These are phyloP conservation scores for Diglossa cyanea DNA, from an alignment of 2,797 vertebrate genomes.

Conservation along the genomic window DNA sequence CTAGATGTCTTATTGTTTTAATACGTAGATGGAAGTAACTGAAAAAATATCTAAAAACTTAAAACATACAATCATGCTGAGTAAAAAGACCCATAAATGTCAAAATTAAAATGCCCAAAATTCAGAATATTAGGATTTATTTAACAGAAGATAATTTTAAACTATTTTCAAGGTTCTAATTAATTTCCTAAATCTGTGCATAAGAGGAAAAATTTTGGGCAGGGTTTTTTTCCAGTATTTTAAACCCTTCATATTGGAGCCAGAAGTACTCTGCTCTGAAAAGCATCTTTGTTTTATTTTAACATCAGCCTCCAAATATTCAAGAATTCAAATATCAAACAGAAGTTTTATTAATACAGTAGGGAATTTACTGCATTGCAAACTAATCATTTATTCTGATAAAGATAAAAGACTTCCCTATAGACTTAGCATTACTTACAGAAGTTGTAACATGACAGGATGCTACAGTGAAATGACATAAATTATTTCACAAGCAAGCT, in stretches of 20 bases:
- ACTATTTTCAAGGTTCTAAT: not conserved
- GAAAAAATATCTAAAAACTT: not conserved
- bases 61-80: not conserved
- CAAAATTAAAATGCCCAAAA: not conserved
- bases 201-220: not conserved
- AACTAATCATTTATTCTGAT: not conserved
- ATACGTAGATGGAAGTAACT: not conserved
- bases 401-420: not conserved
- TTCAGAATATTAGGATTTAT: not conserved
- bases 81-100: not conserved
- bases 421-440: not conserved
- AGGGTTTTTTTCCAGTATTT: not conserved
- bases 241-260: not conserved
- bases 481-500: not conserved
- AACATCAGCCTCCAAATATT: not conserved
- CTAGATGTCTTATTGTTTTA: not conserved
- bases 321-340: not conserved
- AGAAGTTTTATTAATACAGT: not conserved
- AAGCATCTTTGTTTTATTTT: not conserved
- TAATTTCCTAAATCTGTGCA: not conserved
- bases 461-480: not conserved
- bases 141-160: not conserved
- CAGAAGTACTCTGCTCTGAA: not conserved
- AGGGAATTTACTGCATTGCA: not conserved
- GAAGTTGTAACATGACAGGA: not conserved